phyloP scores from a whole-genome alignment of 2,797 vertebrate species.

The Nannoperca australis region DNA sequence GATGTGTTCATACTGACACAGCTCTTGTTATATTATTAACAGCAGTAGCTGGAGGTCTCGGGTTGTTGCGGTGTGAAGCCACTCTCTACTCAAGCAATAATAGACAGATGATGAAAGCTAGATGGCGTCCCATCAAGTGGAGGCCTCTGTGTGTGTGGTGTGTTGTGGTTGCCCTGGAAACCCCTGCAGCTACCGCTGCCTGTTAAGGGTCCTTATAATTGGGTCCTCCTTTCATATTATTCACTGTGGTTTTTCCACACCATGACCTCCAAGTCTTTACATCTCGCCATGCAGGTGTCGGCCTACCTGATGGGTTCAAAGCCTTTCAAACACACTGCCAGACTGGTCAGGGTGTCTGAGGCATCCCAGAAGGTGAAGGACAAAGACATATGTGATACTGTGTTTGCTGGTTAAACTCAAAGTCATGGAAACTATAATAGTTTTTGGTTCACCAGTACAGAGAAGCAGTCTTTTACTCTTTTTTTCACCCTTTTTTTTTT shows the following conservation, averaged over 20 bases:
- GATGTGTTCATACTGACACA: constrained; percentile 61
- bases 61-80: constrained; percentile 63
- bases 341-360: constrained; percentile 44
- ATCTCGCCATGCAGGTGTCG: constrained; percentile 72
- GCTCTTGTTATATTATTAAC: constrained; percentile 74
- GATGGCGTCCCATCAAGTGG: constrained; percentile 76
- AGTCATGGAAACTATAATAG: constrained; percentile 24
- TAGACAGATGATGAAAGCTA: constrained; percentile 81
- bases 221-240: constrained; percentile 84
- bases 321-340: constrained; percentile 63
- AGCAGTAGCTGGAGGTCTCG: constrained; percentile 62
- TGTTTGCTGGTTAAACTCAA: constrained; percentile 47
- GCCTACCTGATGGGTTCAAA: constrained; percentile 83
- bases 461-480: not conserved
- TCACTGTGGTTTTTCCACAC: constrained; percentile 70
- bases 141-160: constrained; percentile 47
- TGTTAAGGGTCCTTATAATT: constrained; percentile 86
- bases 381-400: constrained; percentile 56
- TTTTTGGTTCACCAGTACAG: not conserved
- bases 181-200: constrained; percentile 77
- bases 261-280: constrained; percentile 70
- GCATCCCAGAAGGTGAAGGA: constrained; percentile 66
- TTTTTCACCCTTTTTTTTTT: not conserved
- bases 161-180: constrained; percentile 82
- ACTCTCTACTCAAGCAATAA: constrained; percentile 77